These are phyloP conservation scores for Petroica traversi DNA, from an alignment of 2,113 vertebrate genomes.

Conservation along the genomic window DNA sequence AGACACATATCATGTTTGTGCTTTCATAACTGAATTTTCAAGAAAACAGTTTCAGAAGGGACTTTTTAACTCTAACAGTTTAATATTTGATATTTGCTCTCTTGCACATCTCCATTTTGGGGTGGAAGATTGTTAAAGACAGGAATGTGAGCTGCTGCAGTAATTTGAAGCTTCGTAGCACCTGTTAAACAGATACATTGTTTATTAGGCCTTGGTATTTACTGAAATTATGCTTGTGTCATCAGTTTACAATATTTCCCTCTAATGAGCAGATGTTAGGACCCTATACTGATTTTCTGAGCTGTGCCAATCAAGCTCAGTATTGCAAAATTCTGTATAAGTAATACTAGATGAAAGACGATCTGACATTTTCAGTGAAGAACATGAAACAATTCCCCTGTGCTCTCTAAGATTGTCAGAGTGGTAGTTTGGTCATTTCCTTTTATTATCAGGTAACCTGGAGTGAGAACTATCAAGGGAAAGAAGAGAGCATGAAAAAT, in stretches of 20 bases:
- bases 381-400: neutral
- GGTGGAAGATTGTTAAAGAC: neutral
- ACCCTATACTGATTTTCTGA: neutral
- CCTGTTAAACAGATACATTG: neutral
- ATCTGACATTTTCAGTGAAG: neutral
- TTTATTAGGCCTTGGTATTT: neutral
- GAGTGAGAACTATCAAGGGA: neutral
- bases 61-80: neutral
- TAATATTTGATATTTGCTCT: neutral
- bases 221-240: neutral
- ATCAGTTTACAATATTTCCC: neutral
- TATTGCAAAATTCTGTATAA: neutral
- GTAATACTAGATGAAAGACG: neutral
- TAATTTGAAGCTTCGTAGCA: neutral
- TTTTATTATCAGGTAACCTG: neutral
- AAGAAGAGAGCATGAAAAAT: neutral
- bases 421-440: neutral
- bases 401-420: neutral
- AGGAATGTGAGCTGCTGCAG: neutral
- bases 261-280: neutral
- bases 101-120: conserved; percentile 12
- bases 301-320: neutral
- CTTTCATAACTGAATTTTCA: neutral
- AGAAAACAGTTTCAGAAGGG: neutral
- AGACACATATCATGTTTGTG: neutral